Percentiles rank a stretch among this genome's conserved stretches.
These are phyloP conservation scores for Gymnogyps californianus DNA, from an alignment of 2,113 vertebrate genomes.

Conservation along the genomic window DNA sequence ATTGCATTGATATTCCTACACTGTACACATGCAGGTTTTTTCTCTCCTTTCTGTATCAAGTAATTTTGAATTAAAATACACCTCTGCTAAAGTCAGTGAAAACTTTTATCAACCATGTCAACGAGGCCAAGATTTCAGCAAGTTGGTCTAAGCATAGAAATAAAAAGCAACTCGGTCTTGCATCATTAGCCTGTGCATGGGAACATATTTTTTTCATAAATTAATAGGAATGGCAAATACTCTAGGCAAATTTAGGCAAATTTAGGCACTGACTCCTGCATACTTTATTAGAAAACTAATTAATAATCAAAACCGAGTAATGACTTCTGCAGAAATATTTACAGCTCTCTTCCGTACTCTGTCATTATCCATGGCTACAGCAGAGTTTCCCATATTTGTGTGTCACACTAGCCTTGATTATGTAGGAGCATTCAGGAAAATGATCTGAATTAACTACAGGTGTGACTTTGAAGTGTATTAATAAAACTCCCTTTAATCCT, in stretches of 20 bases:
- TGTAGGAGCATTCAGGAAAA: neutral
- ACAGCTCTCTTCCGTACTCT: neutral
- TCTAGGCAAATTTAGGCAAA: slow-evolving; percentile 13
- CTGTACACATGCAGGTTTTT: accelerated
- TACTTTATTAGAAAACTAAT: neutral
- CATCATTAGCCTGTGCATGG: neutral
- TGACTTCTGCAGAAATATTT: neutral
- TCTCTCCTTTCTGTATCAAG: neutral
- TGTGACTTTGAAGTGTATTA: neutral
- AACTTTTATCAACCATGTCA: neutral
- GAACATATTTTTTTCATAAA: neutral
- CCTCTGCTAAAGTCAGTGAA: neutral
- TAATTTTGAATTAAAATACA: neutral
- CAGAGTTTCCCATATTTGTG: neutral
- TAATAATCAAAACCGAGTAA: neutral
- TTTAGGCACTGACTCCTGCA: neutral
- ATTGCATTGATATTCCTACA: neutral
- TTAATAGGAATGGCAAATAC: neutral
- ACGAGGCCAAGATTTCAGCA: neutral
- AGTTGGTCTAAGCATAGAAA: neutral
- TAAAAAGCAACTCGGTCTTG: neutral
- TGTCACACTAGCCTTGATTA: neutral
- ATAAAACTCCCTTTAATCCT: neutral
- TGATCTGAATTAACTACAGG: neutral
- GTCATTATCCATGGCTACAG: neutral